phyloP scores from a whole-genome alignment of 2,888 invertebrate species.

The Melieria omissa region DNA sequence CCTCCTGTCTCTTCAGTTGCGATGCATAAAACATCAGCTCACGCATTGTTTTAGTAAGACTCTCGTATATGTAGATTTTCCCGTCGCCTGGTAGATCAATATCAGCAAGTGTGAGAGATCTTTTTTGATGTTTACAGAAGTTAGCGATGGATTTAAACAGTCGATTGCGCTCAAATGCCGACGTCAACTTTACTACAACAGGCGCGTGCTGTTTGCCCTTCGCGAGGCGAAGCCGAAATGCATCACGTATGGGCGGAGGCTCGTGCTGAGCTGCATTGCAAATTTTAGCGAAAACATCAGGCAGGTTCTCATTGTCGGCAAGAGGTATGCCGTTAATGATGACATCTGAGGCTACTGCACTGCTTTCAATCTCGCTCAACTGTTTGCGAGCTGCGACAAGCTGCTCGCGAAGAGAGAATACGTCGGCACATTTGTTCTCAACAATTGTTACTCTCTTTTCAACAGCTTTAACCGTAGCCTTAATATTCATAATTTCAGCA shows the following conservation, averaged over 20 bases:
- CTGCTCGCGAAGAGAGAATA: too few relatives aligned
- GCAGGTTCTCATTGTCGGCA: background rate
- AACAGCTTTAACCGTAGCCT: too few relatives aligned
- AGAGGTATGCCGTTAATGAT: background rate
- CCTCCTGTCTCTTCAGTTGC: constrained; percentile 9
- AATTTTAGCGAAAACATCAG: background rate
- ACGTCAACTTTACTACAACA: constrained; percentile 1
- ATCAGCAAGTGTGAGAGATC: constrained; percentile 3
- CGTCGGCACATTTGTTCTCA: too few relatives aligned
- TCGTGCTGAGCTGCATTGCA: background rate
- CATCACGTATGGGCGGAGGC: constrained; percentile 8
- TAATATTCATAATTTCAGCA: too few relatives aligned
- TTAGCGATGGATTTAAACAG: constrained; percentile 6
- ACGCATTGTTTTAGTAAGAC: constrained; percentile 11
- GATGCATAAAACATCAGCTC: constrained; percentile 6
- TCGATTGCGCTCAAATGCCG: constrained; percentile 1
- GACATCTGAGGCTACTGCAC: too few relatives aligned
- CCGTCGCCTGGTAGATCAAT: background rate
- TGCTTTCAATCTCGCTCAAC: too few relatives aligned
- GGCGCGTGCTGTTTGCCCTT: background rate
- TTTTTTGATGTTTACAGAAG: background rate
- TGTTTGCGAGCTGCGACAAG: too few relatives aligned
- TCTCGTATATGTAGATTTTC: constrained; percentile 5
- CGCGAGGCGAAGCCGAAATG: background rate
- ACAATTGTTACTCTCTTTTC: too few relatives aligned